These are phyloP conservation scores for Chiridota heheva DNA, from an alignment of 35 echinoderm and acorn worm species.

Conservation along the genomic window DNA sequence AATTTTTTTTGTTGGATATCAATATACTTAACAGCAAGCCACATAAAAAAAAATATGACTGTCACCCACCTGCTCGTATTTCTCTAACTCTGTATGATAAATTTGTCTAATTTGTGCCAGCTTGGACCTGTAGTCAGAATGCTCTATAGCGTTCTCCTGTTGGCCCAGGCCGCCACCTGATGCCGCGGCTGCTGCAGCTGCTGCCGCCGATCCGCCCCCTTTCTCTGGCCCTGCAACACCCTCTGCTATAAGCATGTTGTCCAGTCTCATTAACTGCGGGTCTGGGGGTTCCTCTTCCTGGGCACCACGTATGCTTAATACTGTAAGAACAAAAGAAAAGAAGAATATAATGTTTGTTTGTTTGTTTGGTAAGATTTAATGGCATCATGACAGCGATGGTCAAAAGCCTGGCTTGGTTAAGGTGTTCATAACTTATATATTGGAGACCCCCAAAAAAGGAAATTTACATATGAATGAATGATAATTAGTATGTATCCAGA, in stretches of 20 bases:
- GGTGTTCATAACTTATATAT: too few species aligned
- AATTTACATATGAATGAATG: too few species aligned
- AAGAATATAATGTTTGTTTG: too few species aligned
- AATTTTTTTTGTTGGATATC: too few species aligned
- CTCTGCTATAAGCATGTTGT: slow-evolving; percentile 99
- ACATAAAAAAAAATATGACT: too few species aligned
- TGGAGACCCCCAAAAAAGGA: too few species aligned
- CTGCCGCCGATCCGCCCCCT: slow-evolving; percentile 93
- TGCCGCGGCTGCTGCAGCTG: slow-evolving; percentile 91
- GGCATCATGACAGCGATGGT: too few species aligned
- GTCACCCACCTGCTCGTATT: slow-evolving; percentile 98
- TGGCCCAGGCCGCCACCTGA: slow-evolving; percentile 93
- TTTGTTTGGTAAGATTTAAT: too few species aligned
- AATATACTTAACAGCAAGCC: too few species aligned
- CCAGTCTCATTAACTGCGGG: slow-evolving; percentile 95
- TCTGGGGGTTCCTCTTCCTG: slow-evolving; percentile 99
- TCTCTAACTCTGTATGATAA: slow-evolving; percentile 99
- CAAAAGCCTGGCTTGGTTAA: too few species aligned
- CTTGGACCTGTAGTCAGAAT: slow-evolving; percentile 96
- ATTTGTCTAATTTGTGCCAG: slow-evolving; percentile 99
- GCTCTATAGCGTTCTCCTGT: slow-evolving; percentile 99
- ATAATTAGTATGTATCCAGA: too few species aligned
- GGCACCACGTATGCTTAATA: slow-evolving; percentile 97
- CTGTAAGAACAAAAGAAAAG: slow-evolving; percentile 61
- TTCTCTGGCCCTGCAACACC: slow-evolving; percentile 98